Evolutionary conservation across 2,113 vertebrate genomes (phyloP), one percentile per base, ranked within the genome.

Genomic region (Platanista minor): DNA sequence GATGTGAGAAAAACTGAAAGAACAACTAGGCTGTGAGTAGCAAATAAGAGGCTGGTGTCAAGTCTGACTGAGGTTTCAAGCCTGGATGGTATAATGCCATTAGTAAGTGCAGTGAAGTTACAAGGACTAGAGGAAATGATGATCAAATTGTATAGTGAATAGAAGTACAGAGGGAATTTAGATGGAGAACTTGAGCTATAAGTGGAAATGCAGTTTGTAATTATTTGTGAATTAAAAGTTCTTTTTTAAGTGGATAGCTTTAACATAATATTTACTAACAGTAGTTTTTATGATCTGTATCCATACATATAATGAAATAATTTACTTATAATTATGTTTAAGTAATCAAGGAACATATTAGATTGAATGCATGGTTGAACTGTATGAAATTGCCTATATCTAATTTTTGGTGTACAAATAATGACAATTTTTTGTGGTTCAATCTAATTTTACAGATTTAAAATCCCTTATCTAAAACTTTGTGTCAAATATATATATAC

Each of bases 121-220:
- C 10, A 84, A 66, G 3, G 6, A 66, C 25, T 39, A 11, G 23
- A 87, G 21, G 5, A 81, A 90, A 23, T 10, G 6, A 83, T 62
- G 18, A 75, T 62, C 33, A 80, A 15, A 33, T 8, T 64, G 0
- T 12, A 62, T 0, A 29, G 0, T 12, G 4, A 59, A 3, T 8
- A 71, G 36, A 78, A 64, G 23, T 27, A 69, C 7, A 66, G 9
- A 69, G 3, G 14, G 10, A 82, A 92, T 27, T 54, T 17, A 87
- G 3, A 18, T 17, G 13, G 43, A 78, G 89, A 39, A 13, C 33
- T 20, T 49, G 13, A 69, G 10, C 1, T 89, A 66, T 31, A 74
- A 64, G 29, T 61, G 4, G 29, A 90, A 82, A 62, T 78, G 12
- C 11, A n/a, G 2, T 49, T 77, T 57, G 87, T 43, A 72, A 78